Conservation (phyloP, 2,888 invertebrate species). For the Cataglyphis cursor region DNA sequence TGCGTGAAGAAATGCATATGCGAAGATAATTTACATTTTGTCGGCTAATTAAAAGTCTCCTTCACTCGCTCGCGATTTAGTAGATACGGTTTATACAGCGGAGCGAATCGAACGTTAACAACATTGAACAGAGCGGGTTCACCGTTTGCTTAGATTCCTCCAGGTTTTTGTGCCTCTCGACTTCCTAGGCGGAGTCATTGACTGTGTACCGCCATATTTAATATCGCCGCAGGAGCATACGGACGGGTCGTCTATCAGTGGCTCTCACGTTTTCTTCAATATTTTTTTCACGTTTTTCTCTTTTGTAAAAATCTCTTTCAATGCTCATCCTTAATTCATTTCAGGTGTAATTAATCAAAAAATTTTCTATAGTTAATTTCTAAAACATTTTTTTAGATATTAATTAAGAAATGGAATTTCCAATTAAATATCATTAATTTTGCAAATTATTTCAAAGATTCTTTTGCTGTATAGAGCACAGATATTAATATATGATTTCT, state of each 20-base stretch:
- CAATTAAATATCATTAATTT: not conserved
- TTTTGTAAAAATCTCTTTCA: not conserved
- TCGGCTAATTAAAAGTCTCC: conserved; percentile 20
- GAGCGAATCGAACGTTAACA: conserved; percentile 47
- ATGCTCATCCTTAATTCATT: not conserved
- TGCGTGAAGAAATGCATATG: conserved; percentile 2
- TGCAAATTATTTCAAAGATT: not conserved
- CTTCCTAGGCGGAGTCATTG: conserved; percentile 58
- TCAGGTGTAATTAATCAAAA: not conserved
- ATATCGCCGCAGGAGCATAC: conserved; percentile 49
- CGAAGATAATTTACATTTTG: conserved; percentile 34
- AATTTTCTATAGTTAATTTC: conserved; percentile 8
- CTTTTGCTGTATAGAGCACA: not conserved
- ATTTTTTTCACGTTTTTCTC: not conserved
- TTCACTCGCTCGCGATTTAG: conserved; percentile 29
- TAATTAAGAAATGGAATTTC: not conserved
- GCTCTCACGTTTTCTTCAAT: conserved; percentile 42
- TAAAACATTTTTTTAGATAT: not conserved
- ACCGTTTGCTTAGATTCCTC: conserved; percentile 56
- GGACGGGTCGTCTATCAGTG: conserved; percentile 44
- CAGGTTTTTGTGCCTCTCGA: conserved; percentile 49
- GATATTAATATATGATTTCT: not conserved
- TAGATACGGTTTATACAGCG: conserved; percentile 29
- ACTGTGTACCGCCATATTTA: conserved; percentile 52
- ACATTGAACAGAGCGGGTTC: conserved; percentile 36